Evolutionary conservation across 2,888 invertebrate species (phyloP).

Genomic region (Hypolimnas misippus): DNA sequence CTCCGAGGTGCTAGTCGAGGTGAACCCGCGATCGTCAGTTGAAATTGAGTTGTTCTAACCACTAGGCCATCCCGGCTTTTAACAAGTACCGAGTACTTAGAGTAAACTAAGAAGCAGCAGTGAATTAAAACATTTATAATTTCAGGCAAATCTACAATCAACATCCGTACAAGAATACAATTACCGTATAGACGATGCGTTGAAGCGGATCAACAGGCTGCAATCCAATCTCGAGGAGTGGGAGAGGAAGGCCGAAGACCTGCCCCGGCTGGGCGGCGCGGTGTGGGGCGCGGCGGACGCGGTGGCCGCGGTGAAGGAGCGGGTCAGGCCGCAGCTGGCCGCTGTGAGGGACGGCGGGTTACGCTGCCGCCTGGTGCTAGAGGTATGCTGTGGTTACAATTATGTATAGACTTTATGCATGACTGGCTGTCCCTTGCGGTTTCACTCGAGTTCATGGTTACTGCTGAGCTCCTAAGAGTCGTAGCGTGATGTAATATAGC

Average conservation of each 20-base stretch:
- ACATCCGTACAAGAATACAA: slow-evolving; percentile 71
- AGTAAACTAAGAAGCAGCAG: too few relatives aligned
- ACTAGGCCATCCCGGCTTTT: too few relatives aligned
- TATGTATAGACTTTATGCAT: too few relatives aligned
- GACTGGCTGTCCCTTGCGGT: too few relatives aligned
- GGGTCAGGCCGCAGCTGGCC: slow-evolving; percentile 64
- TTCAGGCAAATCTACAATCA: slow-evolving; percentile 73
- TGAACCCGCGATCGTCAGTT: too few relatives aligned
- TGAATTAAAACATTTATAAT: slow-evolving; percentile 9
- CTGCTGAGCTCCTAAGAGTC: too few relatives aligned
- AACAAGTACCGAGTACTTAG: too few relatives aligned
- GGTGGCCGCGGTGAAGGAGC: slow-evolving; percentile 76
- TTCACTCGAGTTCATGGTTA: too few relatives aligned
- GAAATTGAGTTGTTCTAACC: too few relatives aligned
- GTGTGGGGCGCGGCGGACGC: slow-evolving; percentile 77
- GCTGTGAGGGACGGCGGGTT: slow-evolving; percentile 59
- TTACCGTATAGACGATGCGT: slow-evolving; percentile 64
- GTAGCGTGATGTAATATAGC: too few relatives aligned
- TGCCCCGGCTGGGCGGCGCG: slow-evolving; percentile 71
- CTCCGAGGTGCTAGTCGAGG: too few relatives aligned
- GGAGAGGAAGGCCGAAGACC: slow-evolving; percentile 71
- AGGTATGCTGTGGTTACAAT: slow-evolving; percentile 51
- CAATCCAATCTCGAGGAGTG: slow-evolving; percentile 58
- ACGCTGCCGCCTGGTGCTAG: slow-evolving; percentile 64
- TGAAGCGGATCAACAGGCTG: slow-evolving; percentile 56